phyloP scores from a whole-genome alignment of 2,888 invertebrate genomes.

The Pterostichus madidus region DNA sequence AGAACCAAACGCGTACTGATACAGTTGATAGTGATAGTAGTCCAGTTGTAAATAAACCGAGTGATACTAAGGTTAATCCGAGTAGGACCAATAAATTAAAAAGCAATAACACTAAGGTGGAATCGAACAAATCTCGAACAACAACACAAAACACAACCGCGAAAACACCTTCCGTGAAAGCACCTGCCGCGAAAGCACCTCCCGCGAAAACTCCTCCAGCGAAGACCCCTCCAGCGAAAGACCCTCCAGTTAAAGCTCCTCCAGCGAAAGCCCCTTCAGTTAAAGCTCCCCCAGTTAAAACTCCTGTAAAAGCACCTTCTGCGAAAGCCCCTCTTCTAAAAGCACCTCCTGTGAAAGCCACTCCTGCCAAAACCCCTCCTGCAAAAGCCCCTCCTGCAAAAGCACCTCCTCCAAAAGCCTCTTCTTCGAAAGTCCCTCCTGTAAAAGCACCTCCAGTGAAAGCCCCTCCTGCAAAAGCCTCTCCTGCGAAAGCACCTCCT shows the following conservation, averaged over 20 bases:
- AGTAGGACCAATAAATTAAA: slow-evolving; percentile 68
- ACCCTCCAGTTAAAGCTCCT: neutral
- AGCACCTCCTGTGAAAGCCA: too few relatives aligned
- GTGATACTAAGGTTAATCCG: slow-evolving; percentile 65
- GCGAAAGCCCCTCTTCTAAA: too few relatives aligned
- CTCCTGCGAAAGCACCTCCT: slow-evolving; percentile 60
- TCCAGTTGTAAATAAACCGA: slow-evolving; percentile 55
- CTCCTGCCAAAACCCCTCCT: too few relatives aligned
- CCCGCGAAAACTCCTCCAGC: slow-evolving; percentile 67
- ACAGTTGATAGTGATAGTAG: slow-evolving; percentile 40
- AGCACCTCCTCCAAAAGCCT: too few relatives aligned
- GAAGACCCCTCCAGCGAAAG: neutral
- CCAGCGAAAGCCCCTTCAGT: too few relatives aligned
- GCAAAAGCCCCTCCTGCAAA: too few relatives aligned
- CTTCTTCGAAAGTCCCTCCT: too few relatives aligned
- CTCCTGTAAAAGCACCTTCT: too few relatives aligned
- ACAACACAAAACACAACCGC: slow-evolving; percentile 68
- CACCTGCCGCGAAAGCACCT: slow-evolving; percentile 58
- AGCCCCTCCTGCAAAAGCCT: slow-evolving; percentile 58
- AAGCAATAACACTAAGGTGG: slow-evolving; percentile 62
- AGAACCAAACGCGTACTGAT: slow-evolving; percentile 34
- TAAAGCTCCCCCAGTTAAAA: too few relatives aligned
- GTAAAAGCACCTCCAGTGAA: slow-evolving; percentile 67
- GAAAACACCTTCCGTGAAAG: slow-evolving; percentile 57
- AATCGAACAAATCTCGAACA: slow-evolving; percentile 62